Evolutionary conservation across 1,140 invertebrate species (phyloP).

Genomic region (Diabrotica undecimpunctata): DNA sequence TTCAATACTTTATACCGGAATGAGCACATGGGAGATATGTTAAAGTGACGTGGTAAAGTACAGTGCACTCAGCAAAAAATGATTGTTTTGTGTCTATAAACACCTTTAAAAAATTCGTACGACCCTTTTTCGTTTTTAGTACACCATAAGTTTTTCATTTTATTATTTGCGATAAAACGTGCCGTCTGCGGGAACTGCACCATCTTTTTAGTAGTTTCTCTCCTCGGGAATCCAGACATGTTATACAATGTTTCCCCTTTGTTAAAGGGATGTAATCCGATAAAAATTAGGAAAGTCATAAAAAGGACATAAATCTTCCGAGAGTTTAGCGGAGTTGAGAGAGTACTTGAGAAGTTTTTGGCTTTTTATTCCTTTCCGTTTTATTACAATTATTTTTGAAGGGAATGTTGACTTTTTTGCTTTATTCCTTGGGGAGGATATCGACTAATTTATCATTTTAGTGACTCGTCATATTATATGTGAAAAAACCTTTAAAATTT

Average conservation of each 20-base stretch:
- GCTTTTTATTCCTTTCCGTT: constrained; percentile 1
- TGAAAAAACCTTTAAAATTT: too few species aligned
- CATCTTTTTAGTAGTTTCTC: constrained; percentile 14
- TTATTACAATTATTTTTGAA: constrained; percentile 13
- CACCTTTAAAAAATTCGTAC: too few species aligned
- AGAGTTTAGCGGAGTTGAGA: constrained; percentile 11
- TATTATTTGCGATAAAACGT: constrained; percentile 13
- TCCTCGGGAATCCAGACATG: background rate
- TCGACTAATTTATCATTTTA: constrained; percentile 1
- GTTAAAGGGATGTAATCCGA: constrained; percentile 10
- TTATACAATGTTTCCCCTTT: constrained; percentile 13
- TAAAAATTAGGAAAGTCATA: constrained; percentile 20
- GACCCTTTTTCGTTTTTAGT: too few species aligned
- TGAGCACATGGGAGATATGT: too few species aligned
- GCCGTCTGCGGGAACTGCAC: constrained; percentile 1
- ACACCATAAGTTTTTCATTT: background rate
- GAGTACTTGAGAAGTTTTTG: constrained; percentile 14
- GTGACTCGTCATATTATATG: background rate
- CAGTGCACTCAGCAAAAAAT: too few species aligned
- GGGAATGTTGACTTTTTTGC: background rate
- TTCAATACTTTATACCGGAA: too few species aligned
- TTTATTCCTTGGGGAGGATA: background rate
- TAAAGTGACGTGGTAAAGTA: too few species aligned
- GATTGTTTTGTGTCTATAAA: too few species aligned
- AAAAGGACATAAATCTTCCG: constrained; percentile 16